Conservation (phyloP, 2,797 vertebrate genomes). For the Alca torda region DNA sequence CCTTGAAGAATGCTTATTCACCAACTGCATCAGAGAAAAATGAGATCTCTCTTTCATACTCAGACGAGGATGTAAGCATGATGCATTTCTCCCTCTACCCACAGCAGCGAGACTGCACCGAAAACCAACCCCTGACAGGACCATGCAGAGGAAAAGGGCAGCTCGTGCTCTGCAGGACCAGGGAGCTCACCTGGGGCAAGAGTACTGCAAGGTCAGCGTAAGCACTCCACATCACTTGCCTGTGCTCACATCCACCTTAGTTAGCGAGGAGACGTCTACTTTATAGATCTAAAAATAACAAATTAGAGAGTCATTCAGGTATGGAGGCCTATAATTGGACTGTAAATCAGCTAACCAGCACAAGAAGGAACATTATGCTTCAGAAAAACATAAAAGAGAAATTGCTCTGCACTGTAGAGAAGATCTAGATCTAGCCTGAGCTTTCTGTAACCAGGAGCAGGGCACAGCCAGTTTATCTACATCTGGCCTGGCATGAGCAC, state of each 20-base stretch:
- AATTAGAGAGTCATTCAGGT: neutral
- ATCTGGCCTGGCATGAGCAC: neutral
- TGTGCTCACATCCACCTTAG: neutral
- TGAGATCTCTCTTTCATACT: neutral
- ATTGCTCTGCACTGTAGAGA: neutral
- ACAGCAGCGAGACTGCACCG: neutral
- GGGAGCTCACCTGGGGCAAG: neutral
- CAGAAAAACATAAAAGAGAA: neutral
- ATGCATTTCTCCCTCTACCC: neutral
- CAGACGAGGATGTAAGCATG: neutral
- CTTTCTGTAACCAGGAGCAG: neutral
- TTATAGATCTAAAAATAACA: neutral
- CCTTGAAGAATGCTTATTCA: neutral
- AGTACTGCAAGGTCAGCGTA: rapidly evolving
- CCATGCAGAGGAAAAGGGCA: neutral
- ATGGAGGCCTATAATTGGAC: neutral
- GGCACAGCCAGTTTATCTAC: rapidly evolving
- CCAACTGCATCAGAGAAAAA: neutral
- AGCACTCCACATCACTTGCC: neutral
- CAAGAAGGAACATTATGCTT: neutral
- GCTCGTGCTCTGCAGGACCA: neutral
- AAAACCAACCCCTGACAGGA: rapidly evolving
- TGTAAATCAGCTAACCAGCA: neutral
- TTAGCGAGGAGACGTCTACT: neutral
- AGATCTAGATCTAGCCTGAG: neutral